Evolutionary conservation across 2,113 vertebrate genomes (phyloP).

Genomic region (Eptesicus fuscus): DNA sequence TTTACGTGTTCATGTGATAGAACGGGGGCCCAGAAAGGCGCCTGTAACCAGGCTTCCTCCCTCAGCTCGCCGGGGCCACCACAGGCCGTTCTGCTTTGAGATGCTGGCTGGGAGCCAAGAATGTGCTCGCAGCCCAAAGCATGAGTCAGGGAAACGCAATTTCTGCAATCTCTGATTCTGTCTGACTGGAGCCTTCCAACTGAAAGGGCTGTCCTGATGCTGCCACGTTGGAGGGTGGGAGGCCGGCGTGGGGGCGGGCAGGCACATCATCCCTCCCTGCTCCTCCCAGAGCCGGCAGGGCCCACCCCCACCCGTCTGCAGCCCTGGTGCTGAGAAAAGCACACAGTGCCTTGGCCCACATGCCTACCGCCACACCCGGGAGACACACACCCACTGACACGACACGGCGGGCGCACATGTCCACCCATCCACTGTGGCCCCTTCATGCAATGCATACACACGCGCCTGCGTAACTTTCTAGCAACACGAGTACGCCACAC

Average conservation of each 20-base stretch:
- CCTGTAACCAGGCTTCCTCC: not conserved
- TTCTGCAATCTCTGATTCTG: constrained; percentile 24
- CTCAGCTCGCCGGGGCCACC: not conserved
- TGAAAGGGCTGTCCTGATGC: not conserved
- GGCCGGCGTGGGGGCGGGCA: not conserved
- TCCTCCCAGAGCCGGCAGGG: not conserved
- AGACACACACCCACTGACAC: not conserved
- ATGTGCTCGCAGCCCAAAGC: not conserved
- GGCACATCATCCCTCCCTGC: not conserved
- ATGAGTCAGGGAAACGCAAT: constrained; percentile 56
- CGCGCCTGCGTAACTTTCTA: not conserved
- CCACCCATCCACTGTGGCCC: not conserved
- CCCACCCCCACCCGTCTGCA: not conserved
- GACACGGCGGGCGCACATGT: not conserved
- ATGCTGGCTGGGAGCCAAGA: constrained; percentile 19
- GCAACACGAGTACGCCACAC: not conserved
- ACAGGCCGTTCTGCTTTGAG: not conserved
- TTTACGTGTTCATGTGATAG: not conserved
- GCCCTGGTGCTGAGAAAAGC: not conserved
- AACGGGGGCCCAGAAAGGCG: not conserved
- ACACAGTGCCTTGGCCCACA: not conserved
- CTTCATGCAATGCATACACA: not conserved
- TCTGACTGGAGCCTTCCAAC: not conserved
- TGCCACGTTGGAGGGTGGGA: not conserved
- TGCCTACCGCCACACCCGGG: not conserved